Conservation (phyloP, 2,113 vertebrate species). For the Leucopsar rothschildi region DNA sequence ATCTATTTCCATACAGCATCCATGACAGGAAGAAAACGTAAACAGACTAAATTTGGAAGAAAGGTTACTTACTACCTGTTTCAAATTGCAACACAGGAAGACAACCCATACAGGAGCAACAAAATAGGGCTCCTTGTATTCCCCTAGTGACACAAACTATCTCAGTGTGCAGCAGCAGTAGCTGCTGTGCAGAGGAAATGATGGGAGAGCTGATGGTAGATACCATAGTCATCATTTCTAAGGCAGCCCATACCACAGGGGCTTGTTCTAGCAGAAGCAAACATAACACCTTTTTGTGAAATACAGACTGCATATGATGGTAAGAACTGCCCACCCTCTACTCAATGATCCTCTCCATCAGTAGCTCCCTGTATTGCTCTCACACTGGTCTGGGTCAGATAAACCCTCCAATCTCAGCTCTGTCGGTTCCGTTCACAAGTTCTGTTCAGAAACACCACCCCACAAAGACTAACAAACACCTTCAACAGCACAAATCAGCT, state of each 20-base stretch:
- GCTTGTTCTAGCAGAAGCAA: not conserved
- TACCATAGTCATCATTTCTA: not conserved
- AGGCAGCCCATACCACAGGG: not conserved
- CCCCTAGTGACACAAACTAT: not conserved
- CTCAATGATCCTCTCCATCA: fast-evolving
- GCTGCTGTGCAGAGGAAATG: not conserved
- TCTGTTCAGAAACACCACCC: not conserved
- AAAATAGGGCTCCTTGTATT: not conserved
- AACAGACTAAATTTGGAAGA: not conserved
- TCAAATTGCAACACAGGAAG: not conserved
- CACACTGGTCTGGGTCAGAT: not conserved
- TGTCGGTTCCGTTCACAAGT: not conserved
- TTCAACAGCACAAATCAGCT: not conserved
- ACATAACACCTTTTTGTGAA: not conserved
- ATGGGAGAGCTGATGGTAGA: not conserved
- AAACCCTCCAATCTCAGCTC: not conserved
- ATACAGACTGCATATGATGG: not conserved
- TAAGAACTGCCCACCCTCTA: not conserved
- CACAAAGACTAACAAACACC: not conserved
- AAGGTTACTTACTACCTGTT: not conserved
- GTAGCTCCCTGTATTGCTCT: not conserved
- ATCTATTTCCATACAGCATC: not conserved
- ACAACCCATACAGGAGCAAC: not conserved
- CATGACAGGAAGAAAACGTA: not conserved
- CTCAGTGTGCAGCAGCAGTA: not conserved